phyloP scores from a whole-genome alignment of 2,113 vertebrate species.

The Coregonus clupeaformis region DNA sequence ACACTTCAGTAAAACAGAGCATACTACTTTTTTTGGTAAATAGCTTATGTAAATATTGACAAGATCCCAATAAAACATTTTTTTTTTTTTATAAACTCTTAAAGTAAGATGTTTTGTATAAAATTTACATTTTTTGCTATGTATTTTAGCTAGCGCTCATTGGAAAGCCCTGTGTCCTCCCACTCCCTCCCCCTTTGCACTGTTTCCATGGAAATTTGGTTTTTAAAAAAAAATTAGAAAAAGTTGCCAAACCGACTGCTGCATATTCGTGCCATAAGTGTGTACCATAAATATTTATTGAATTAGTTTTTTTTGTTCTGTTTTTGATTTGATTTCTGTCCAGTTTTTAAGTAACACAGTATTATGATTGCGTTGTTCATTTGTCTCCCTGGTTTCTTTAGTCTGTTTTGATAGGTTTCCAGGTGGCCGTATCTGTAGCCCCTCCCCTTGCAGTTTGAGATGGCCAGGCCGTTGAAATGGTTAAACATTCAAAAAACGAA shows the following conservation, averaged over 20 bases:
- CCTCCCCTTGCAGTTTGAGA: constrained; percentile 75
- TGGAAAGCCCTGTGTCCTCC: constrained; percentile 86
- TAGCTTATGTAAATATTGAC: constrained; percentile 84
- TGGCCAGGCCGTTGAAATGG: constrained; percentile 77
- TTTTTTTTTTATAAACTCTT: constrained; percentile 94
- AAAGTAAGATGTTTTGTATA: constrained; percentile 99
- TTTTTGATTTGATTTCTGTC: constrained; percentile 80
- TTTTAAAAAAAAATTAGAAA: constrained; percentile 74
- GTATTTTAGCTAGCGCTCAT: constrained; percentile 99
- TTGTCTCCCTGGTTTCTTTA: constrained; percentile 74
- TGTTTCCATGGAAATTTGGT: constrained; percentile 90
- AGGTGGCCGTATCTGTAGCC: constrained; percentile 77
- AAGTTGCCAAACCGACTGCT: constrained; percentile 96
- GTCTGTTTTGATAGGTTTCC: constrained; percentile 77
- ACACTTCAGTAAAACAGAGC: constrained; percentile 69
- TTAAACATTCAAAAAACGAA: constrained; percentile 61
- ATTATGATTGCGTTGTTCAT: constrained; percentile 94
- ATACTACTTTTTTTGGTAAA: constrained; percentile 91
- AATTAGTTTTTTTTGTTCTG: constrained; percentile 74
- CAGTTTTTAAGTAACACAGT: constrained; percentile 97
- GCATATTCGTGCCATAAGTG: constrained; percentile 99
- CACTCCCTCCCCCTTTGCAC: constrained; percentile 88
- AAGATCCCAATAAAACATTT: constrained; percentile 72
- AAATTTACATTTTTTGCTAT: constrained; percentile 99
- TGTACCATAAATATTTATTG: constrained; percentile 99